phyloP scores from a whole-genome alignment of 2,888 invertebrate genomes.

The Euproctis similis region DNA sequence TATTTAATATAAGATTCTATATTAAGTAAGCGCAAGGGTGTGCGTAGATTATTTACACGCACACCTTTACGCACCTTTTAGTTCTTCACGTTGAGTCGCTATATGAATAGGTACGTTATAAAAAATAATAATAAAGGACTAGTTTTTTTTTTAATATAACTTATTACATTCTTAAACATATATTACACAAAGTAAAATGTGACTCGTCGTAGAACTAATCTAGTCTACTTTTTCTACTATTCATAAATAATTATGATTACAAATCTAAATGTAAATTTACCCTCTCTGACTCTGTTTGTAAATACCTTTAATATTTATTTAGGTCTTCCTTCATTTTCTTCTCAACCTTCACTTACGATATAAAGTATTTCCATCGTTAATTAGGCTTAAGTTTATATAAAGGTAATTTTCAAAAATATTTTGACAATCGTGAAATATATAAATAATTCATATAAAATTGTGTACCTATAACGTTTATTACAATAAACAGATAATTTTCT shows the following conservation, averaged over 20 bases:
- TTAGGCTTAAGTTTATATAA: conserved; percentile 6
- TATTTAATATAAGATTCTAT: conserved; percentile 31
- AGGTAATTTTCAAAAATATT: conserved; percentile 6
- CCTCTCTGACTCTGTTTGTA: conserved; percentile 16
- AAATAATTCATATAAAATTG: conserved; percentile 13
- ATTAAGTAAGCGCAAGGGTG: conserved; percentile 46
- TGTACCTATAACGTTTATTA: conserved; percentile 18
- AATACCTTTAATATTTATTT: conserved; percentile 22
- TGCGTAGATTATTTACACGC: conserved; percentile 44
- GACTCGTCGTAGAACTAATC: conserved; percentile 67
- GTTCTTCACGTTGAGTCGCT: conserved; percentile 58
- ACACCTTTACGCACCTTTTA: conserved; percentile 53
- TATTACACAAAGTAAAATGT: conserved; percentile 28
- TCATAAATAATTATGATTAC: too few species aligned
- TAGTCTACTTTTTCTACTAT: conserved; percentile 62
- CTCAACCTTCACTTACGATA: not conserved
- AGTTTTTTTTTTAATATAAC: too few species aligned
- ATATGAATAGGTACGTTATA: conserved; percentile 15
- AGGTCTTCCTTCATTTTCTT: conserved; percentile 7
- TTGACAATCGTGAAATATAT: conserved; percentile 12
- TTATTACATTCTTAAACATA: conserved; percentile 1
- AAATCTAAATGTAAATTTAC: conserved; percentile 8
- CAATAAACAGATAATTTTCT: conserved; percentile 18
- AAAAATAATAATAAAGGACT: too few species aligned
- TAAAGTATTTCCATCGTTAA: conserved; percentile 4